Conservation (phyloP, 2,113 vertebrate species). For the Sprattus sprattus region DNA sequence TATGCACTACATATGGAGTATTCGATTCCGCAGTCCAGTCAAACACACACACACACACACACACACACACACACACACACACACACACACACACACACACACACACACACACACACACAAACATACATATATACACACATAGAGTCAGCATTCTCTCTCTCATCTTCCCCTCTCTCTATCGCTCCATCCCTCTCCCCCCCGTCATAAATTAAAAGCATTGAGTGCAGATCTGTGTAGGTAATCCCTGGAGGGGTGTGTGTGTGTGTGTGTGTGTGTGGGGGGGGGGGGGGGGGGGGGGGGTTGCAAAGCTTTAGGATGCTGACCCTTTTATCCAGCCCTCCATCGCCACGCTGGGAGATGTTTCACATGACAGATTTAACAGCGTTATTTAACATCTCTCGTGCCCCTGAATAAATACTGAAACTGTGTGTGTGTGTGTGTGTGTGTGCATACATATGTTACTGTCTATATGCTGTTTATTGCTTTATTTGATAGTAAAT, state of each 20-base stretch:
- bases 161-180: not conserved
- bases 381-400: not conserved
- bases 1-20: too few species aligned
- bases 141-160: too few species aligned
- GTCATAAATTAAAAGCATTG: constrained; percentile 18
- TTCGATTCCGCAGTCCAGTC: too few species aligned
- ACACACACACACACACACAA: too few species aligned
- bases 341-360: not conserved
- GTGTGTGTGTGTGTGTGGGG: too few species aligned
- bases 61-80: too few species aligned
- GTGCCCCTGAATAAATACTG: not conserved
- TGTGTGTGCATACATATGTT: not conserved
- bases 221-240: constrained; percentile 14
- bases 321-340: not conserved
- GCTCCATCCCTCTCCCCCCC: not conserved
- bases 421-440: not conserved
- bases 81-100: too few species aligned
- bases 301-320: not conserved
- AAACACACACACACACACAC: too few species aligned
- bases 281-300: too few species aligned
- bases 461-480: not conserved
- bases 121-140: too few species aligned
- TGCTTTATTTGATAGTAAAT: not conserved
- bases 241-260: not conserved
- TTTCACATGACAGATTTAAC: not conserved